Evolutionary conservation across 2,797 vertebrate genomes (phyloP), one percentile per base, ranked within the genome.

Genomic region (Kryptopterus vitreolus): DNA sequence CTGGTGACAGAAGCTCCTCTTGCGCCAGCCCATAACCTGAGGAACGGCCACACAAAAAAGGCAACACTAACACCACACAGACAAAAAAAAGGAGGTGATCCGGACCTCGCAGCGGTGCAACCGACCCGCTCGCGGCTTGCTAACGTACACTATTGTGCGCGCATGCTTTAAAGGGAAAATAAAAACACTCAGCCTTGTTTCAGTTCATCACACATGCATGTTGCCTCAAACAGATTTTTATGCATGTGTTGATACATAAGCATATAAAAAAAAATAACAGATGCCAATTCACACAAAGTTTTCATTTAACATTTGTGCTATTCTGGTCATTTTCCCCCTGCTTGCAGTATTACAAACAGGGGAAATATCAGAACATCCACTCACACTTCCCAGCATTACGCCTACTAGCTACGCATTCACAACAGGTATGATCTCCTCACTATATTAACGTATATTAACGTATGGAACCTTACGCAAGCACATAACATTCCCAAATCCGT

Each of bases 1-100:
- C 95, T 0, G 98, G 98, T 86, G 98, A 98, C 85, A 98, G 94
- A 90, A 98, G 94, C 93, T 99, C 98, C 85, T 99, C 98, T 93
- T 96, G 97, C 89, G 96, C 95, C 90, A 96, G 94, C 91, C 95
- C 94, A 88, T 96, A 98, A 96, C 97, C 97, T 99, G 93, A 82
- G 94, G 89, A 92, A 83, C 92, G 90, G 90, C 92, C 93, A 92
- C 86, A 88, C 90, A 95, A 86, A 93, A 93, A 86, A 94, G 91
- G 96, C 90, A 94, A 89, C 89, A 85, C 92, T 82, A 92, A 92
- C 93, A 94, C 93, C 90, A 88, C 87, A 88, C 89, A 90, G 86
- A 91, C 88, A 90, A 85, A 90, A 82, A 90, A 85, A 90, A 82
- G 70, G 78, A 63, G 78, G 35, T 24, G 59, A 71, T 26, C 59